Base-by-base conservation (phyloP, 2,888 invertebrate species). In the Synergus itoensis region DNA sequence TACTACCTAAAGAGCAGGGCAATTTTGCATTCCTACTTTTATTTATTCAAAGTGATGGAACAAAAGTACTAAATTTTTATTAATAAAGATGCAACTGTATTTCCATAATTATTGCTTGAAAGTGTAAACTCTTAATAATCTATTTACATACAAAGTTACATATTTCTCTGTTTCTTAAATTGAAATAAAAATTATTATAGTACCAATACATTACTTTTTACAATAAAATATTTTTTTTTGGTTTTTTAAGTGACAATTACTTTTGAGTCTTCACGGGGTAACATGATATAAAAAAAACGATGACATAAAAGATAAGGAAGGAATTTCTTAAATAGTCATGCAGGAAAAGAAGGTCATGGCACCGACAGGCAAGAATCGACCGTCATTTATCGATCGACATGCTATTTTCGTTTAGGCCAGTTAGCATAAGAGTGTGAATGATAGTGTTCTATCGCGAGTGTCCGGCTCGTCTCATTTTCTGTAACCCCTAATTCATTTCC, bases 371-470 rank as follows among this genome's bases (percentile, higher is more conserved):
- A 73, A 48, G 28, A 73, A 83, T 83, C 82, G 82, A 82, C 82
- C 80, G 82, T 83, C 80, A 67, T 67, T 78, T 82, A 83, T 83
- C 79, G 83, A 83, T 82, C 81, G 80, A 77, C 67, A 79, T 82
- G 57, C 82, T 83, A 83, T 83, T 83, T 83, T 83, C 81, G 81
- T 81, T 75, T 82, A 82, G 81, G 83, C 79, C 81, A 83, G 82
- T 82, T 83, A 82, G 79, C 79, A 82, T 82, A 80, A 81, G 77
- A 82, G 48, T 82, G 75, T 79, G 81, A 80, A 79, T 80, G 79
- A 80, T 80, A 77, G 77, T 76, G 76, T 77, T 81, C 43, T 81
- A 79, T 57, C 65, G 79, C 57, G 40, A 78, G 77, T 79, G 76
- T 77, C 73, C n/a, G 53, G 8, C 11, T 53, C 53, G n/a, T 73